A percentile compares a stretch with the other conserved stretches of the same genome.
These are phyloP conservation scores for Esox niger DNA, from an alignment of 2,113 vertebrate genomes.

Conservation along the genomic window DNA sequence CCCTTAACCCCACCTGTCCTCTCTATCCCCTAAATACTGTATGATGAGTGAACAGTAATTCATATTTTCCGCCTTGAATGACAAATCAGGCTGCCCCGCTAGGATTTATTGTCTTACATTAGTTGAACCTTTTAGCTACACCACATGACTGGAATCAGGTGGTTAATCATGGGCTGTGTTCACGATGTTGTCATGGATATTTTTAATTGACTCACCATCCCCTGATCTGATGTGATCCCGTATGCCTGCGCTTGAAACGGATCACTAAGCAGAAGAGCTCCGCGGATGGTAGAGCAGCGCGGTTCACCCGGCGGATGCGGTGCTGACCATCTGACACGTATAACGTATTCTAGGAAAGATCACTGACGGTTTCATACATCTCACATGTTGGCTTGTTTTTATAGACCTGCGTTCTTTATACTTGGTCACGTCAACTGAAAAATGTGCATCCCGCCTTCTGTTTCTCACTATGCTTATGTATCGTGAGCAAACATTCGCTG, in stretches of 20 bases:
- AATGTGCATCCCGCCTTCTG: background rate
- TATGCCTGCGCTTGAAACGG: background rate
- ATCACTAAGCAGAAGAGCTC: background rate
- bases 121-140: background rate
- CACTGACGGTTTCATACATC: background rate
- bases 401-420: background rate
- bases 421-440: background rate
- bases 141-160: background rate
- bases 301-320: background rate
- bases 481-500: background rate
- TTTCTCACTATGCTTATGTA: background rate
- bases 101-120: constrained; percentile 3
- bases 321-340: background rate
- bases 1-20: background rate
- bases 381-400: background rate
- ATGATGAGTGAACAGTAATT: background rate
- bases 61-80: background rate
- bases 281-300: background rate
- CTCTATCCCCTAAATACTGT: background rate
- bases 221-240: background rate
- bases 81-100: background rate
- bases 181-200: background rate
- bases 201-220: background rate
- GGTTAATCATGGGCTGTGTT: background rate
- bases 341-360: background rate